Evolutionary conservation across 1,140 invertebrate species (phyloP), one percentile per base, ranked within the genome.

Genomic region (Antheraea pernyi): DNA sequence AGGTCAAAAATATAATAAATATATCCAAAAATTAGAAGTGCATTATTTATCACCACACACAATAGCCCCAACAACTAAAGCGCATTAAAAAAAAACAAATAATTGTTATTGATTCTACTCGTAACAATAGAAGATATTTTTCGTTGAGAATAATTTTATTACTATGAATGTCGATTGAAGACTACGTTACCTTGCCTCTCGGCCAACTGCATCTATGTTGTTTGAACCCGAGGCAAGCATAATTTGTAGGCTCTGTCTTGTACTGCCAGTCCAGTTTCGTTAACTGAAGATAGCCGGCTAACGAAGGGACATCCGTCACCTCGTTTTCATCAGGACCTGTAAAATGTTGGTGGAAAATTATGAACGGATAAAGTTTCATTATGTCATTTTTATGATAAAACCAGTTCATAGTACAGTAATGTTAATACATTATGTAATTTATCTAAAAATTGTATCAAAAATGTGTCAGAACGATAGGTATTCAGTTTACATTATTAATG

Each of bases 251-350:
- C 76, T 98, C 97, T 0, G 97, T 98, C 90, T 97, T 97, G 86
- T 98, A 99, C 71, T 96, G 95, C 97, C 98, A 99, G 86, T 99
- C 98, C 65, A 98, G 88, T 81, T 97, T 96, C 63, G 96, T 97
- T 62, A 98, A 91, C 88, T 98, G 97, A 9, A 98, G 91, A 82
- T 97, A 98, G 0, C 96, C 97, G 0, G 97, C 96, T 72, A 98
- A 82, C 37, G 97, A 97, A 6, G 97, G 98, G 18, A 98, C 97
- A 80, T 98, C 97, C 0, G 96, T 96, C 61, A 98, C 96, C 87
- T 98, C 96, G 86, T 97, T 98, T 84, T 99, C 98, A 78, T 98
- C 97, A 3, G 96, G 97, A 3, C 98, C 98, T 63, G 98, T 96
- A 93, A 99, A 97, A 42, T 18, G 8, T 18, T 53, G 16, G 13